These are phyloP conservation scores for Pangasianodon gigas DNA, from an alignment of 2,113 vertebrate species.

Conservation along the genomic window DNA sequence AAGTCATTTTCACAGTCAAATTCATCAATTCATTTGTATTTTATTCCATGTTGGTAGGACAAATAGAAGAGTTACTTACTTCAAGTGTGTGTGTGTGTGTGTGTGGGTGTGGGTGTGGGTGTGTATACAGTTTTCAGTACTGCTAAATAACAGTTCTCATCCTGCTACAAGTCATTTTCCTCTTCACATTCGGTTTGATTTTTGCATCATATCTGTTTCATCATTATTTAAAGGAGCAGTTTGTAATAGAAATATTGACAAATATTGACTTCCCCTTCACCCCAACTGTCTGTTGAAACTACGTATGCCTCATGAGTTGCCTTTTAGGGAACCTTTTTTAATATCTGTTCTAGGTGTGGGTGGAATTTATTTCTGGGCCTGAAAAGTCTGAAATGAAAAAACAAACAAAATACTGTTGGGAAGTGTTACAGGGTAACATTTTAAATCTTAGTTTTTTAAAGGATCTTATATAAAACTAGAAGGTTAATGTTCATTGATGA, in stretches of 20 bases:
- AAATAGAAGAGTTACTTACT: neutral
- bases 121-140: neutral
- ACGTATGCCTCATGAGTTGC: neutral
- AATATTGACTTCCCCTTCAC: neutral
- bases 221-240: neutral
- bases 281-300: neutral
- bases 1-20: neutral
- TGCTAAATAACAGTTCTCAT: neutral
- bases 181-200: neutral
- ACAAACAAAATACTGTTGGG: neutral
- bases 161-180: neutral
- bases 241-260: neutral
- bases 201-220: neutral
- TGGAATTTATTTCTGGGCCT: neutral
- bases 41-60: neutral
- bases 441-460: neutral
- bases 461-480: too few species aligned
- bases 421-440: neutral
- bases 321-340: neutral
- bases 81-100: neutral
- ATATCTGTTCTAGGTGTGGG: neutral
- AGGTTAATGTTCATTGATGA: too few species aligned
- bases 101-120: neutral
- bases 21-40: neutral
- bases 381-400: neutral